A percentile compares a stretch with the other conserved stretches of the same genome.
Evolutionary conservation across 2,113 vertebrate genomes (phyloP).

Genomic region (Glaucomys volans): DNA sequence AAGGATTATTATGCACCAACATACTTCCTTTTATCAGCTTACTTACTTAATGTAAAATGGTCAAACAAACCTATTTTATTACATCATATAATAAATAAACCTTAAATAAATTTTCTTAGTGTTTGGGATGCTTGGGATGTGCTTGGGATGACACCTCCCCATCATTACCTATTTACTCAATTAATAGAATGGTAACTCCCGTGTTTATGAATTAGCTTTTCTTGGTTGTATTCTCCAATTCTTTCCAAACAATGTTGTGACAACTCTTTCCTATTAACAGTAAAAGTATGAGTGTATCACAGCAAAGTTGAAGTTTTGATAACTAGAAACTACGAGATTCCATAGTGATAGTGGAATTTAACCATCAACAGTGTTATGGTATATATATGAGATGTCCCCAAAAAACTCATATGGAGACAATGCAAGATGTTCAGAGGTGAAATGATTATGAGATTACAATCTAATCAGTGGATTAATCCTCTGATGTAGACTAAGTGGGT

Average conservation of each 20-base stretch:
- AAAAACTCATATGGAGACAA: too few species aligned
- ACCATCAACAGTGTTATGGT: not conserved
- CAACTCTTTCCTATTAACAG: not conserved
- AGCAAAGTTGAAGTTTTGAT: not conserved
- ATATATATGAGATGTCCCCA: too few species aligned
- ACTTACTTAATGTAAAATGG: not conserved
- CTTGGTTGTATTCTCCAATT: not conserved
- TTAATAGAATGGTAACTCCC: not conserved
- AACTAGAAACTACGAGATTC: not conserved
- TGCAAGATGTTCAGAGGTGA: too few species aligned
- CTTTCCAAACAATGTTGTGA: not conserved
- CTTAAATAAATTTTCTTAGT: not conserved
- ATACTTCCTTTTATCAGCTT: not conserved
- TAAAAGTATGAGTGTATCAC: not conserved
- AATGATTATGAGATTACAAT: too few species aligned
- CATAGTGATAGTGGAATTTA: not conserved
- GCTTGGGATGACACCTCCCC: not conserved
- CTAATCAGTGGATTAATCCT: too few species aligned
- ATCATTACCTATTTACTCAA: not conserved
- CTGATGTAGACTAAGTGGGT: too few species aligned
- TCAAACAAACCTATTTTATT: not conserved
- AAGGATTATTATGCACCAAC: not conserved
- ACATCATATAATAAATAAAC: not conserved
- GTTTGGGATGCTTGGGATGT: too few species aligned
- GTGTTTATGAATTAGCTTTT: not conserved